Base-by-base conservation (phyloP, 2,888 invertebrate species). In the Acanthosoma haemorrhoidale region DNA sequence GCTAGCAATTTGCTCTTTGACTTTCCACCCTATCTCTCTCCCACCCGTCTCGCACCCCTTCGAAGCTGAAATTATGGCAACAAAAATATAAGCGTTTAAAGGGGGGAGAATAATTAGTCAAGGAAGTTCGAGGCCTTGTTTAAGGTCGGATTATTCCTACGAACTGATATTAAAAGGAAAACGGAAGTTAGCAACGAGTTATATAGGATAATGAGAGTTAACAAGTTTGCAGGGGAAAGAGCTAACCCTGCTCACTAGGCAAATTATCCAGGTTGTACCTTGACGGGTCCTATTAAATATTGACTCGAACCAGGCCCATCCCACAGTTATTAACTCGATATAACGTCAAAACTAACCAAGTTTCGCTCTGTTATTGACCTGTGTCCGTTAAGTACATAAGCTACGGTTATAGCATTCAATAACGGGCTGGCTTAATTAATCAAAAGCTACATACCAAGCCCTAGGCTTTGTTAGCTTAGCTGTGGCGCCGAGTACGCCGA, bases 1-100 rank as follows among this genome's bases (percentile, higher is more conserved):
- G 43, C 58, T 51, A 18, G 39, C 18, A 31, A 31, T 41, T 51
- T 66, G 34, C 51, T 57, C 36, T 34, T 70, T 57, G 39, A 38
- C 51, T 59, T 72, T 41, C 64, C 39, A 57, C 57, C 34, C 29
- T 32, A 13, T 32, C 15, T 43, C 21, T 34, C 60, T 32, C 6
- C n/a, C 29, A n/a, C n/a, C n/a, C n/a, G n/a, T n/a, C n/a, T n/a
- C n/a, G n/a, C n/a, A n/a, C n/a, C n/a, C 25, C 5, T 0, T 6
- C 5, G 18, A 13, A 43, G 13, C 21, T 5, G 3, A 13, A 51
- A 51, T 51, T 51, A 25, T 51, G 51, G 25, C 51, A n/a, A 51
- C 51, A 51, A 51, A 51, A 51, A 51, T 51, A 51, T 25, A 13
- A 51, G 51, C 51, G 51, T 25, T 51, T 51, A 51, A 51, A n/a